A percentile compares a stretch with the other conserved stretches of the same genome.
Evolutionary conservation across 1,140 invertebrate genomes (phyloP).

Genomic region (Lutraria rhynchaena): DNA sequence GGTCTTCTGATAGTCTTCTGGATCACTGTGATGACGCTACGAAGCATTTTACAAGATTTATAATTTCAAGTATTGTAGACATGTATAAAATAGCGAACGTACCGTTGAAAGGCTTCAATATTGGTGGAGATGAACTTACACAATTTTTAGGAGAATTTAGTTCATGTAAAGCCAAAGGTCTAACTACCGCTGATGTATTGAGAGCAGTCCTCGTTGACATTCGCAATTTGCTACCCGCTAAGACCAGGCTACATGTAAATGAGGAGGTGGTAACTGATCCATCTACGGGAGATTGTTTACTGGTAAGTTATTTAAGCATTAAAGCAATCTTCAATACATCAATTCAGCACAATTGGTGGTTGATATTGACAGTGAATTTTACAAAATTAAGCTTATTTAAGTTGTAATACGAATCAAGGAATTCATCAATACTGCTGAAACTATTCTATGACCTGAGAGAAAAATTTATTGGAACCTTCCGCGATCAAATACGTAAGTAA

Average conservation of each 20-base stretch:
- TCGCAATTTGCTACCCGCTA: background rate
- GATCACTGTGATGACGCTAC: slow-evolving; percentile 14
- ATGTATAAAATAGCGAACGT: background rate
- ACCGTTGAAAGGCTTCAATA: background rate
- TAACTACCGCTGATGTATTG: background rate
- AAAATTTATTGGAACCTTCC: too few species aligned
- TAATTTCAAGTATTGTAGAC: background rate
- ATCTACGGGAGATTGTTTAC: background rate
- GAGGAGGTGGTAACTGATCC: slow-evolving; percentile 35
- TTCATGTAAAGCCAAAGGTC: background rate
- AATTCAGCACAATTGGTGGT: too few species aligned
- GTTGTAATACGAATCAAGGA: too few species aligned
- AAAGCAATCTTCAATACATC: too few species aligned
- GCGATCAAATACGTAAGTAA: too few species aligned
- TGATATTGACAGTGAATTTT: too few species aligned
- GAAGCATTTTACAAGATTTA: background rate
- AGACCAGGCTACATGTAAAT: slow-evolving; percentile 1
- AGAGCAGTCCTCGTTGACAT: background rate
- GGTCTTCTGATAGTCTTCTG: background rate
- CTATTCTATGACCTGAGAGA: too few species aligned
- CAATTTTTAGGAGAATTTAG: slow-evolving; percentile 8
- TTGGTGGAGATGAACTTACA: slow-evolving; percentile 23
- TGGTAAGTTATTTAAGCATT: background rate
- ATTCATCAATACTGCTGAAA: too few species aligned
- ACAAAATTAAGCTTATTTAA: too few species aligned